Percentiles rank a stretch among this genome's conserved stretches.
Evolutionary conservation across 2,797 vertebrate species (phyloP).

Genomic region (Ispidina picta): DNA sequence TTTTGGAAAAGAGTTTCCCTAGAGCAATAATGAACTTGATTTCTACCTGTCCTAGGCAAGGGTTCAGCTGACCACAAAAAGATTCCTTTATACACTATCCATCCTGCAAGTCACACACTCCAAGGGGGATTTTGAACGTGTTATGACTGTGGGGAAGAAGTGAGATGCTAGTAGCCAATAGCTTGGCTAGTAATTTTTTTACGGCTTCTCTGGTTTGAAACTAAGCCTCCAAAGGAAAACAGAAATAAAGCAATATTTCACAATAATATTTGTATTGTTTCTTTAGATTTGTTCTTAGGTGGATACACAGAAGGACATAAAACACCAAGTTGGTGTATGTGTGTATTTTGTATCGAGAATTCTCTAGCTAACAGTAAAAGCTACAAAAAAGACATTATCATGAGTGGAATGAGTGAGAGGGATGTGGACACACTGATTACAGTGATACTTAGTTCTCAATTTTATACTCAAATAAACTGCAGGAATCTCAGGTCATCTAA

Average conservation of each 20-base stretch:
- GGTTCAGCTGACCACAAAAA: not conserved
- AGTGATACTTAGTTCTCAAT: not conserved
- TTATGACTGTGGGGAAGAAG: not conserved
- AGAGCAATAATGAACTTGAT: not conserved
- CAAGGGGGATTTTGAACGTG: not conserved
- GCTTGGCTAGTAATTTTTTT: not conserved
- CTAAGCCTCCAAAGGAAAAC: not conserved
- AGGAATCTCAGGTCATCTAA: not conserved
- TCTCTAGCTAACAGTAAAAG: not conserved
- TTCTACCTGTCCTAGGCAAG: not conserved
- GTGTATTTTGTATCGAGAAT: not conserved
- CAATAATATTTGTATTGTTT: not conserved
- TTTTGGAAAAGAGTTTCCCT: not conserved
- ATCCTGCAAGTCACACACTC: not conserved
- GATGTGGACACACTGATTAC: not conserved
- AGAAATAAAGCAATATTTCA: not conserved
- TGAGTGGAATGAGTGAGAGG: not conserved
- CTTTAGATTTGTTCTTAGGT: not conserved
- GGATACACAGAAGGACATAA: not conserved
- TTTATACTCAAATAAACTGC: not conserved
- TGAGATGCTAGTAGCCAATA: not conserved
- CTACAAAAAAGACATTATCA: not conserved
- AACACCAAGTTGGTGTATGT: not conserved
- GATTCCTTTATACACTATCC: no score
- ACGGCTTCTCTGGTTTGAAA: not conserved